Conservation (phyloP, 2,888 invertebrate species). For the Aleiodes testaceus region DNA sequence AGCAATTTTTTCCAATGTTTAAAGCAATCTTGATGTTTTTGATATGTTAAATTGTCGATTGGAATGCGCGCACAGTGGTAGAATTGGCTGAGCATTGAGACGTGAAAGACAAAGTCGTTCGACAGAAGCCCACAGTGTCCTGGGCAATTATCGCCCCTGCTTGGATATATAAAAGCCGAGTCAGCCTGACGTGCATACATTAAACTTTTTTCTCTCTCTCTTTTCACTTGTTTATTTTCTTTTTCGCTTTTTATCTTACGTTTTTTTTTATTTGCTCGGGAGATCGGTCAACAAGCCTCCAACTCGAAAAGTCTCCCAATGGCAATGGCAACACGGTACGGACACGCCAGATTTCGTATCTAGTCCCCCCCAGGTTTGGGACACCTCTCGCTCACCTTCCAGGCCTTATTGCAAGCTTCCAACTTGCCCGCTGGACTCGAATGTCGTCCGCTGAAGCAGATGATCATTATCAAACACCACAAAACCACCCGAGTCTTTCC, state of each 20-base stretch:
- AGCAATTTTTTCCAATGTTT: background rate
- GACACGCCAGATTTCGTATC: conserved; percentile 65
- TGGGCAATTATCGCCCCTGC: conserved; percentile 66
- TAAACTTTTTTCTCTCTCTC: conserved; percentile 50
- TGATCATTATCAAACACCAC: conserved; percentile 39
- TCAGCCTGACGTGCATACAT: conserved; percentile 61
- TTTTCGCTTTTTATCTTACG: conserved; percentile 39
- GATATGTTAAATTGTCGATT: conserved; percentile 31
- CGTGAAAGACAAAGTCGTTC: conserved; percentile 60
- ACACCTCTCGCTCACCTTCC: conserved; percentile 64
- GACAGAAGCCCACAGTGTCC: conserved; percentile 60
- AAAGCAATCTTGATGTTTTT: background rate
- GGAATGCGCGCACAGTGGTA: conserved; percentile 20
- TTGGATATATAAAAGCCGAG: conserved; percentile 40
- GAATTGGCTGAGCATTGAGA: conserved; percentile 63
- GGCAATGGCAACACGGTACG: conserved; percentile 51
- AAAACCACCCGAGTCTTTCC: conserved; percentile 28
- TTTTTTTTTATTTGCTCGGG: conserved; percentile 19
- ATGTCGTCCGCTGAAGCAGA: conserved; percentile 38
- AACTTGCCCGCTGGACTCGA: conserved; percentile 51
- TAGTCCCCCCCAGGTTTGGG: conserved; percentile 53
- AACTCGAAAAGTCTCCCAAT: conserved; percentile 27
- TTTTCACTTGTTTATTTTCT: conserved; percentile 33
- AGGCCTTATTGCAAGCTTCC: conserved; percentile 60
- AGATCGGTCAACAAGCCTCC: conserved; percentile 28